A percentile compares a stretch with the other conserved stretches of the same genome.
These are phyloP conservation scores for Alethe diademata DNA, from an alignment of 2,113 vertebrate genomes.

Conservation along the genomic window DNA sequence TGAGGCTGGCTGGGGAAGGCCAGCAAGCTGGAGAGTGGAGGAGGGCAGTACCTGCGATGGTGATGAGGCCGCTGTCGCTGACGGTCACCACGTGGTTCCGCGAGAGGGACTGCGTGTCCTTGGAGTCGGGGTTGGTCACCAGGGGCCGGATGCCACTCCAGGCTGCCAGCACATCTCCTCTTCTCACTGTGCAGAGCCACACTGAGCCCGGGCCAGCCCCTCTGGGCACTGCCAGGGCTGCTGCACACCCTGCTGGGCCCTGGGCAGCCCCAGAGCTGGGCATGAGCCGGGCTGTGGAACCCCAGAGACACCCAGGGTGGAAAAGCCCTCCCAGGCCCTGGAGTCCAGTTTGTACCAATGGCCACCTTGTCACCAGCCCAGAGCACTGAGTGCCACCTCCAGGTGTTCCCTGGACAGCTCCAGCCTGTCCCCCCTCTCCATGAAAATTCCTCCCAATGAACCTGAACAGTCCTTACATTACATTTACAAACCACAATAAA, in stretches of 20 bases:
- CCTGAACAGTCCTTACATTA: not conserved
- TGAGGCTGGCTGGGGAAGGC: not conserved
- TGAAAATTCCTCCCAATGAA: not conserved
- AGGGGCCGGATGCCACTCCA: slow-evolving; percentile 98
- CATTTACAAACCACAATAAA: not conserved
- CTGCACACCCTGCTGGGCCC: not conserved
- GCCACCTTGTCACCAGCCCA: not conserved
- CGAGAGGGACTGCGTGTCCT: slow-evolving; percentile 95
- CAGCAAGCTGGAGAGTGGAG: not conserved
- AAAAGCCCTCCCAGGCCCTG: not conserved
- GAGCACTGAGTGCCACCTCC: not conserved
- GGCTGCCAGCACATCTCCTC: slow-evolving; percentile 94
- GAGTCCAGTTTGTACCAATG: not conserved
- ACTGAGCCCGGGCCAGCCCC: not conserved
- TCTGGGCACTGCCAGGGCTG: not conserved
- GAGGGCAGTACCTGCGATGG: slow-evolving; percentile 84
- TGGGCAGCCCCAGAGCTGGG: not conserved
- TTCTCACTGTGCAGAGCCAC: slow-evolving; percentile 80
- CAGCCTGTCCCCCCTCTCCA: not conserved
- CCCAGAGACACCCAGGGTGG: not conserved
- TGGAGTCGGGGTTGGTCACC: slow-evolving; percentile 92
- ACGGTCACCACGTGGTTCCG: slow-evolving; percentile 90
- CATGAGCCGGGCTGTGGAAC: not conserved
- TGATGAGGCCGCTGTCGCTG: slow-evolving; percentile 89
- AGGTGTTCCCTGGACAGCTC: not conserved